A percentile compares a stretch with the other conserved stretches of the same genome.
Evolutionary conservation across 2,797 vertebrate genomes (phyloP).

Genomic region (Bucorvus abyssinicus): DNA sequence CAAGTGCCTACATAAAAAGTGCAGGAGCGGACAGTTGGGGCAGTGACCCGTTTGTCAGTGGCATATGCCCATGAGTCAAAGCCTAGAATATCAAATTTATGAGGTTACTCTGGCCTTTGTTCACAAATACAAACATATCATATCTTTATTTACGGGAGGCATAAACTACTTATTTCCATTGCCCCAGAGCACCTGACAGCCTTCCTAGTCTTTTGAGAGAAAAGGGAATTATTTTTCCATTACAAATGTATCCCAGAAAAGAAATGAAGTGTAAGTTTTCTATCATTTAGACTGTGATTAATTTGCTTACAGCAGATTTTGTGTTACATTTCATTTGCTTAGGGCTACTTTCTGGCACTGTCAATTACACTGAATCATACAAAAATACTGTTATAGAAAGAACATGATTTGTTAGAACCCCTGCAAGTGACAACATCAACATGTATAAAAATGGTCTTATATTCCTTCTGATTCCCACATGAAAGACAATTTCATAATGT

Average conservation of each 20-base stretch:
- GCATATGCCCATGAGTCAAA: background rate
- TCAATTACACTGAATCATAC: constrained; percentile 45
- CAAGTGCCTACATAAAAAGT: background rate
- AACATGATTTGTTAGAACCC: constrained; percentile 5
- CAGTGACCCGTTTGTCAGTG: background rate
- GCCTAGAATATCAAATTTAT: background rate
- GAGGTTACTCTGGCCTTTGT: background rate
- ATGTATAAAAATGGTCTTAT: background rate
- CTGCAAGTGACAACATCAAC: background rate
- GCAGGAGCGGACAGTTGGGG: background rate
- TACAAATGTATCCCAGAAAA: constrained; percentile 41
- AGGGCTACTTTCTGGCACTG: constrained; percentile 54
- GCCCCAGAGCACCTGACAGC: background rate
- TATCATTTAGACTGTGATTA: constrained; percentile 59
- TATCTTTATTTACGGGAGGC: constrained; percentile 32
- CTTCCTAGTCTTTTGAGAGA: constrained; percentile 25
- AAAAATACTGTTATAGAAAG: constrained; percentile 45
- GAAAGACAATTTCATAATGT: background rate
- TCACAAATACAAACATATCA: constrained; percentile 34
- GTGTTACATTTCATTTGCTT: constrained; percentile 47
- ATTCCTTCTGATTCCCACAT: background rate
- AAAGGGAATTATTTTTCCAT: constrained; percentile 40
- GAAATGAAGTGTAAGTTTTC: constrained; percentile 42
- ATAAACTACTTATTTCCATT: constrained; percentile 43
- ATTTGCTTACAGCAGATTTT: constrained; percentile 54